Base-by-base conservation (phyloP, 2,888 invertebrate genomes). In the Polydrusus pterygomalis region DNA sequence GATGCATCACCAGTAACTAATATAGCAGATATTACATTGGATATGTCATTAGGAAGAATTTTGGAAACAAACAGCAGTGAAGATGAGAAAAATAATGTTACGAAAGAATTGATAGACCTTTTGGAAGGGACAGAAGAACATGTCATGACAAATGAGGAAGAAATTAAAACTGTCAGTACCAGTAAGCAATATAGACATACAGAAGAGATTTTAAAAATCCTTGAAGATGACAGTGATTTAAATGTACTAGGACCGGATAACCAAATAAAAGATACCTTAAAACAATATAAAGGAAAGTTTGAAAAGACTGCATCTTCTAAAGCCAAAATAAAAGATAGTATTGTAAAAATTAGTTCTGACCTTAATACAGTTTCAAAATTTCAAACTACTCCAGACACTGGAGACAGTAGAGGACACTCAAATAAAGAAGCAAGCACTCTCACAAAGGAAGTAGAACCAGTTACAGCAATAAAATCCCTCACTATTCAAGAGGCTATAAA, bases 61-160 rank as follows among this genome's bases (percentile, higher is more conserved):
- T 11, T 58, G 11, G 68, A 72, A 40, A 10, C 15, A 17, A 8
- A 62, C 7, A 11, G 11, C 25, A 51, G 18, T 5, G 67, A 65
- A 20, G 3, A 1, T 8, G 25, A 63, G 2, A 60, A 60, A 10
- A n/a, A 58, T 54, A 74, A 69, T 60, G 38, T 45, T 15, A 70
- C 75, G n/a, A 64, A 75, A 34, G 75, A 75, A 18, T 49, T 75
- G 10, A 60, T 75, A 25, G 65, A 70, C 0, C 64, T 74, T 49
- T 51, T 75, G n/a, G 75, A 70, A 47, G 65, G 67, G 15, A 60
- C 58, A n/a, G 58, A 60, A 11, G 58, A 69, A 17, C 47, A 11
- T 58, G 20, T 30, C 34, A 6, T 34, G 43, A 17, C n/a, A 34
- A 40, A 25, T 17, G 13, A 10, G 0, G 43, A 2, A n/a, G 18